phyloP scores from a whole-genome alignment of 2,888 invertebrate genomes.

The Argyra leucocephala region DNA sequence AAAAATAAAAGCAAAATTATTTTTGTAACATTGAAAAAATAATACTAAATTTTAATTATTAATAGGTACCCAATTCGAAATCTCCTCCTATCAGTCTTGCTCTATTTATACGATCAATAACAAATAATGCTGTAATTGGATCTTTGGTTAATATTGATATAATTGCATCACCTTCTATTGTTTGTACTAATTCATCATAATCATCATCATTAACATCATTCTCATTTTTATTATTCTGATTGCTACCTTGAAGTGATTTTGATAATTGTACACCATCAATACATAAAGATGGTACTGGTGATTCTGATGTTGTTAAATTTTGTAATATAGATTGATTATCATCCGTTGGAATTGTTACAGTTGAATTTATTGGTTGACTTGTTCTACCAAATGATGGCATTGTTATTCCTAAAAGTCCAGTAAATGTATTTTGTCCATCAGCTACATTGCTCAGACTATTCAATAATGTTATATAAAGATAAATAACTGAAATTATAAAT shows the following conservation, averaged over 20 bases:
- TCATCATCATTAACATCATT: constrained; percentile 20
- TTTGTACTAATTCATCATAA: constrained; percentile 32
- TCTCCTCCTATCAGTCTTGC: constrained; percentile 37
- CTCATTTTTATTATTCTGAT: not conserved
- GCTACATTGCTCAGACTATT: constrained; percentile 19
- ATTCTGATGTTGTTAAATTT: constrained; percentile 23
- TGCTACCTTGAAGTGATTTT: constrained; percentile 5
- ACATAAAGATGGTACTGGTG: constrained; percentile 34
- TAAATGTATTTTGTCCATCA: constrained; percentile 18
- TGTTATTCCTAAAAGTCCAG: constrained; percentile 18
- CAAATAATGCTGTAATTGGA: constrained; percentile 37
- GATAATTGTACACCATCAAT: constrained; percentile 34
- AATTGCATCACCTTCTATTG: constrained; percentile 39
- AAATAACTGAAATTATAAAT: constrained; percentile 21
- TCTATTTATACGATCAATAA: constrained; percentile 40
- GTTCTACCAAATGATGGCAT: constrained; percentile 9
- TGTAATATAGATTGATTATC: constrained; percentile 4
- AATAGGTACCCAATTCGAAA: constrained; percentile 41
- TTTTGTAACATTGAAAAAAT: not conserved
- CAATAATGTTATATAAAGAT: constrained; percentile 19
- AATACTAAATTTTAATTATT: constrained; percentile 15
- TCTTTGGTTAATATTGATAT: constrained; percentile 39
- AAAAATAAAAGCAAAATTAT: too few species aligned
- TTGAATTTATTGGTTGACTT: constrained; percentile 18
- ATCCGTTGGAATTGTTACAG: constrained; percentile 20